Evolutionary conservation across 2,113 vertebrate genomes (phyloP), one percentile per base, ranked within the genome.

Genomic region (Poicephalus gulielmi): DNA sequence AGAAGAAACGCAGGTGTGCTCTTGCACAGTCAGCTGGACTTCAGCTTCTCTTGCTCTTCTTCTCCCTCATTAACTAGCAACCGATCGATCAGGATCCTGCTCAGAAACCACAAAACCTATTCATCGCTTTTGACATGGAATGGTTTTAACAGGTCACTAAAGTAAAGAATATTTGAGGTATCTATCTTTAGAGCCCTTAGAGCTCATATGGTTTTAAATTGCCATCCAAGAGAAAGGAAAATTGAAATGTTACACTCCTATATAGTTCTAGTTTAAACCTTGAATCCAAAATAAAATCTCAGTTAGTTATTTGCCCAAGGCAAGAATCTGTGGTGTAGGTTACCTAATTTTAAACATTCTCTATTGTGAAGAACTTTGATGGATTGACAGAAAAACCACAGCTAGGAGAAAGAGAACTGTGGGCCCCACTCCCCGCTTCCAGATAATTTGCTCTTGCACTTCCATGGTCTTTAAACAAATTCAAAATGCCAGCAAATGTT

Each of bases 21-120:
- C 94, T 71, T 7, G 1, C 88, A 95, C 67, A 97, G 94, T 90
- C 96, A 96, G 97, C 95, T 96, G 96, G 95, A 96, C 92, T 97
- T 84, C 68, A 96, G 95, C 83, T 97, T 87, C 92, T 90, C 71
- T 95, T 91, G 90, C 76, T 92, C 89, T 71, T 94, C 95, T 86
- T 97, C 82, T 96, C 81, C 82, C 96, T 98, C 95, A 97, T 98
- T 98, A 98, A 94, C 83, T 33, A 92, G 90, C 35, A 96, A 91
- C 84, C 93, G 90, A 98, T 98, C 93, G 78, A 98, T 98, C 88
- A 96, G 93, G 92, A 97, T 94, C 91, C 92, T 93, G 93, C 91
- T 97, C 97, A 97, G 97, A 98, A 98, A 86, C 94, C 89, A 95
- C 92, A 96, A 96, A 98, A 97, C 95, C 96, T 96, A 97, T 97